A percentile compares a stretch with the other conserved stretches of the same genome.
These are phyloP conservation scores for Portevinia maculata DNA, from an alignment of 2,888 invertebrate species.

Conservation along the genomic window DNA sequence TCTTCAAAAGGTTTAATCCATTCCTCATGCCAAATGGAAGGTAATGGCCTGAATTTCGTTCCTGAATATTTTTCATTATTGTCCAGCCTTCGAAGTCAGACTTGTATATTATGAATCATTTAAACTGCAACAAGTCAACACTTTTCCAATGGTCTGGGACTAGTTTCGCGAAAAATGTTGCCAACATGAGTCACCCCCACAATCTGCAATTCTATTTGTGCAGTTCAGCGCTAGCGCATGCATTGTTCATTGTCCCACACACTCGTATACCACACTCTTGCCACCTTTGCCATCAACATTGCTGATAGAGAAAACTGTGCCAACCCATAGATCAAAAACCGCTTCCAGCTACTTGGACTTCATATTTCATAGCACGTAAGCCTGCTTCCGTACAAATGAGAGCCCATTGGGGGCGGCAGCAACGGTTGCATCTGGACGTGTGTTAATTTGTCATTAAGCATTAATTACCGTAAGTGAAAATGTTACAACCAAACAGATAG, in stretches of 20 bases:
- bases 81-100: too few species aligned
- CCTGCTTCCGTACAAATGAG: constrained; percentile 32
- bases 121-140: too few species aligned
- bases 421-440: constrained; percentile 73
- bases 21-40: too few species aligned
- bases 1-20: too few species aligned
- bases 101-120: too few species aligned
- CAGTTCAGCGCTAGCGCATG: too few species aligned
- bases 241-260: too few species aligned
- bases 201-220: not conserved
- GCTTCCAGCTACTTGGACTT: constrained; percentile 72
- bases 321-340: constrained; percentile 73
- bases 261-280: too few species aligned
- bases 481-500: constrained; percentile 73
- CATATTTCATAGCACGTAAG: constrained; percentile 66
- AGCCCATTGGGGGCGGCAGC: constrained; percentile 56
- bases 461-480: constrained; percentile 76
- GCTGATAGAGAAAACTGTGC: constrained; percentile 64
- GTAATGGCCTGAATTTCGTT: too few species aligned
- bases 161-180: constrained; percentile 15
- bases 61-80: too few species aligned
- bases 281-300: constrained; percentile 5
- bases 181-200: constrained; percentile 14
- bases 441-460: constrained; percentile 76
- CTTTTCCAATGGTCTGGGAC: constrained; percentile 6